These are phyloP conservation scores for Morone chrysops DNA, from an alignment of 2,113 vertebrate species.

Conservation along the genomic window DNA sequence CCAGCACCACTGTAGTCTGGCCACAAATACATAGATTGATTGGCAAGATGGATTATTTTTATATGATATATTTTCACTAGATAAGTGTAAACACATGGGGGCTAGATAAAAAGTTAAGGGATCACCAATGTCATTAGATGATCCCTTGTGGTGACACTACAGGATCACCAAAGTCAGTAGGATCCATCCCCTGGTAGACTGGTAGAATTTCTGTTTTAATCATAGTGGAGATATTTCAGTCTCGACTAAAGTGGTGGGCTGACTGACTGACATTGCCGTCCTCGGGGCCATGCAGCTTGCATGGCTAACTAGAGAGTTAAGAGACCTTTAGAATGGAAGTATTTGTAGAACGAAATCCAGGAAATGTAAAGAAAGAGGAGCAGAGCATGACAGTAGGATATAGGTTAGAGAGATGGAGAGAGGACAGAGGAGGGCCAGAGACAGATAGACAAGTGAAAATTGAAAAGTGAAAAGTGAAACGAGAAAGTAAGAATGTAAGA, in stretches of 20 bases:
- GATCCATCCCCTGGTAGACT: too few species aligned
- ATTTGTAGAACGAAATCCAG: conserved; percentile 2
- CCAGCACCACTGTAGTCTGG: too few species aligned
- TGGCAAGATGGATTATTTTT: too few species aligned
- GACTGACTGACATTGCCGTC: background rate
- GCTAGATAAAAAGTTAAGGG: background rate
- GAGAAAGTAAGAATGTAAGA: conserved; percentile 39
- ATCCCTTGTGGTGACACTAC: too few species aligned
- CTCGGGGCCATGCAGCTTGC: background rate
- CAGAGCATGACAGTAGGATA: conserved; percentile 11
- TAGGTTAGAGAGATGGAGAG: conserved; percentile 26
- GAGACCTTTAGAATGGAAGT: background rate
- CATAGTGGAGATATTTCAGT: background rate
- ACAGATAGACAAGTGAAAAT: conserved; percentile 2
- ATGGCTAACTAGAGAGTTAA: background rate
- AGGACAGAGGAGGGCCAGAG: conserved; percentile 26
- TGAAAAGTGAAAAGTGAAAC: conserved; percentile 22
- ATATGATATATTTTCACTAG: background rate
- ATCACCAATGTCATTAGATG: too few species aligned
- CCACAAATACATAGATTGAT: too few species aligned
- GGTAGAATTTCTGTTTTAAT: too few species aligned
- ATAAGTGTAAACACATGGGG: background rate
- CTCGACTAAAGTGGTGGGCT: background rate
- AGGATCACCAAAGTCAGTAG: background rate
- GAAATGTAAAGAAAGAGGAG: conserved; percentile 17